phyloP scores from a whole-genome alignment of 2,113 vertebrate species.

The Bagarius yarrelli region DNA sequence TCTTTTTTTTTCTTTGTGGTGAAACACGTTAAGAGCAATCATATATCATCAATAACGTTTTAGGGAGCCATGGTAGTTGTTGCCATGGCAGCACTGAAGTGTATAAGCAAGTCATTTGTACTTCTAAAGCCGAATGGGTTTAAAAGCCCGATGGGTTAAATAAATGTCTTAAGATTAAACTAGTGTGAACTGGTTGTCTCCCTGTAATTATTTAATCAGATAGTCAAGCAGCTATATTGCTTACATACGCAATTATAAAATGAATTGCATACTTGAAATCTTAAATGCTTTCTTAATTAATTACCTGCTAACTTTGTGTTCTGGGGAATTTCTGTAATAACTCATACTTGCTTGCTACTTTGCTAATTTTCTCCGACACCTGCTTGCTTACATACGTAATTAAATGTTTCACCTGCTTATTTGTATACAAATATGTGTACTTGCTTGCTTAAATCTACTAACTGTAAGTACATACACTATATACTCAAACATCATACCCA shows the following conservation, averaged over 20 bases:
- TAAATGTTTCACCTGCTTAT: background rate
- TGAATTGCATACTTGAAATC: background rate
- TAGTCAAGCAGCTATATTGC: background rate
- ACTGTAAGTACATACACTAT: background rate
- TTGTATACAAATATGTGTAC: background rate
- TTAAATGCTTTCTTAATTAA: background rate
- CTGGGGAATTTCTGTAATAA: no score
- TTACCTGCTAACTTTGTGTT: no score
- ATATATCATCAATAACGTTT: conserved; percentile 10
- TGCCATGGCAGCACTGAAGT: conserved; percentile 19
- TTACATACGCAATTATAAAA: background rate
- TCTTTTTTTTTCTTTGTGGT: background rate
- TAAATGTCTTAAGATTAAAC: background rate
- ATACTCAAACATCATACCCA: background rate
- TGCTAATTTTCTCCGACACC: background rate
- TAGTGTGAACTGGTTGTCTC: background rate
- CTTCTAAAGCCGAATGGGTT: conserved; percentile 1
- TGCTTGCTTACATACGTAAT: background rate
- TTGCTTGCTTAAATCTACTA: background rate
- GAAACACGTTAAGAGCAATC: conserved; percentile 12
- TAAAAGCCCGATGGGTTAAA: background rate
- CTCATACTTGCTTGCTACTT: background rate
- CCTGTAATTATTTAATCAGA: background rate
- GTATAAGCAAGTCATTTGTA: conserved; percentile 11
- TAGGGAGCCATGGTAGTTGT: conserved; percentile 1